phyloP scores from a whole-genome alignment of 2,113 vertebrate genomes.

The Plectropomus leopardus region DNA sequence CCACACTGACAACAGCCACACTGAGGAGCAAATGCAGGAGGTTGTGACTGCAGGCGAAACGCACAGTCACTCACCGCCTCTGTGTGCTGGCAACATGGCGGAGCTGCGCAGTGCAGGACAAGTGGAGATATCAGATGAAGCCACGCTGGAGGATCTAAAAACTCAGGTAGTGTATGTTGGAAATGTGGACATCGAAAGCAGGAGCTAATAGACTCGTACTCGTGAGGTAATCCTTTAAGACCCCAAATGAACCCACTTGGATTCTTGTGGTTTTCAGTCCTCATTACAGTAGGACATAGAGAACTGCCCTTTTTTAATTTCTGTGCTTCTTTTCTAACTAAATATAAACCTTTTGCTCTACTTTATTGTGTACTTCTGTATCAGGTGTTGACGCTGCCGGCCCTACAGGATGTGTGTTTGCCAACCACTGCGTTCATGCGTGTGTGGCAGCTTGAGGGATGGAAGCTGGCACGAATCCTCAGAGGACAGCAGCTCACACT shows the following conservation, averaged over 20 bases:
- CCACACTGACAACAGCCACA: slow-evolving; percentile 53
- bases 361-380: slow-evolving; percentile 1
- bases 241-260: not conserved
- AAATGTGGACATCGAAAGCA: not conserved
- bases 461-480: slow-evolving; percentile 83
- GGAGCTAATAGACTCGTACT: not conserved
- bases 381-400: slow-evolving; percentile 88
- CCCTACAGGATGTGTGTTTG: slow-evolving; percentile 78
- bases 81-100: slow-evolving; percentile 60
- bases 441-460: slow-evolving; percentile 90
- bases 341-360: not conserved
- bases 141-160: slow-evolving; percentile 90
- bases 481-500: slow-evolving; percentile 84
- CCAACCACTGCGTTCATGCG: slow-evolving; percentile 88
- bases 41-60: slow-evolving; percentile 69
- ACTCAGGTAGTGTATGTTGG: slow-evolving; percentile 86
- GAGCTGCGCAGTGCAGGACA: slow-evolving; percentile 85
- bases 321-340: not conserved
- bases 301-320: not conserved
- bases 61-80: not conserved
- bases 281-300: not conserved
- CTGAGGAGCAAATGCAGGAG: slow-evolving; percentile 58
- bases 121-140: slow-evolving; percentile 90
- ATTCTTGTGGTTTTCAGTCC: slow-evolving; percentile 6
- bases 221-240: not conserved